phyloP scores from a whole-genome alignment of 2,888 invertebrate genomes.

The Leptodirus hochenwartii region DNA sequence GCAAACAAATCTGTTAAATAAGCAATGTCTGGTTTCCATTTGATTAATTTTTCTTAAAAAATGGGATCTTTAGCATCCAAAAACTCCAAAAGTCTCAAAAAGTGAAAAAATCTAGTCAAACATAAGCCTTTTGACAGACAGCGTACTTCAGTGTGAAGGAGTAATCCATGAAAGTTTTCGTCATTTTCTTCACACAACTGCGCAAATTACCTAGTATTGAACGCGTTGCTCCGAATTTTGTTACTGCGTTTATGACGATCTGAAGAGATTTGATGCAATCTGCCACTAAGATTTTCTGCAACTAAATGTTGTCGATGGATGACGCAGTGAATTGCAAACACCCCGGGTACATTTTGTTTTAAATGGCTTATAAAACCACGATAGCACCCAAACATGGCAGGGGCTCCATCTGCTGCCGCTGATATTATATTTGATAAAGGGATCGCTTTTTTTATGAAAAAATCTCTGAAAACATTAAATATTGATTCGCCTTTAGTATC shows the following conservation, averaged over 20 bases:
- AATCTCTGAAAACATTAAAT: too few species aligned
- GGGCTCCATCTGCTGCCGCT: constrained; percentile 3
- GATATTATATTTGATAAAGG: constrained; percentile 15
- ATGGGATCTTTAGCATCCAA: too few species aligned
- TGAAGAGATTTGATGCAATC: too few species aligned
- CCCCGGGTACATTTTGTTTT: too few species aligned
- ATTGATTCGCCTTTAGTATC: constrained; percentile 22
- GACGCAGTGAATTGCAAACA: too few species aligned
- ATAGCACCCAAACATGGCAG: too few species aligned
- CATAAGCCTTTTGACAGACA: constrained; percentile 16
- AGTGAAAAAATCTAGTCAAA: constrained; percentile 13
- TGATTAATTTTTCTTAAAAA: too few species aligned
- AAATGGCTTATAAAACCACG: too few species aligned
- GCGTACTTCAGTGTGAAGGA: constrained; percentile 15
- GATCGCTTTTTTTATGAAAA: constrained; percentile 14
- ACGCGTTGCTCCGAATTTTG: constrained; percentile 12
- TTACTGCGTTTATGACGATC: constrained; percentile 14
- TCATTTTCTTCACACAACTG: constrained; percentile 17
- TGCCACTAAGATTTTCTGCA: too few species aligned
- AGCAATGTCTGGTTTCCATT: too few species aligned
- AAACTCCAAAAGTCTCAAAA: constrained; percentile 10
- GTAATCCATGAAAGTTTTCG: constrained; percentile 15
- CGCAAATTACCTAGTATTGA: constrained; percentile 15
- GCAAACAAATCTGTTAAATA: too few species aligned
- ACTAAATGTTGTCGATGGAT: too few species aligned